Conservation (phyloP, 2,797 vertebrate species). For the Diglossa cyanea region DNA sequence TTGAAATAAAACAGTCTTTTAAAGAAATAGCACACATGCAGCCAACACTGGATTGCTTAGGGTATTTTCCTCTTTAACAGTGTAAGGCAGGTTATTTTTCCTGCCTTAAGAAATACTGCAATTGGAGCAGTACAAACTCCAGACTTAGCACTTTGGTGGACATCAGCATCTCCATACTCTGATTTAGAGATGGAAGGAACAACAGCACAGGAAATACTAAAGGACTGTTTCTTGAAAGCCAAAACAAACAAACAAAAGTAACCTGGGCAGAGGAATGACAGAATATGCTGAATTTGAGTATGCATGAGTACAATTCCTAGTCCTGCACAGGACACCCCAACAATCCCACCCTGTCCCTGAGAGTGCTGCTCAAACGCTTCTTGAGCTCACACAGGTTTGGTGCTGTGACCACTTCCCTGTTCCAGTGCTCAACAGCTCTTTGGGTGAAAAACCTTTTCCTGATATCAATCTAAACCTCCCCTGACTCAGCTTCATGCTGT, state of each 20-base stretch:
- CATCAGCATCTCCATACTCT: background rate
- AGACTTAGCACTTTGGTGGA: rapidly evolving
- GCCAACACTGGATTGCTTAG: background rate
- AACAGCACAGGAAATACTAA: background rate
- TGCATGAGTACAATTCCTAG: background rate
- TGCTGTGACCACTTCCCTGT: background rate
- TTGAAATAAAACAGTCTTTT: background rate
- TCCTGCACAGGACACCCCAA: background rate
- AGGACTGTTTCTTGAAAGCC: background rate
- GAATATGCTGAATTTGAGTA: background rate
- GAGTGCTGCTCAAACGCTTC: background rate
- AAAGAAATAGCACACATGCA: background rate
- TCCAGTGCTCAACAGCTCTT: background rate
- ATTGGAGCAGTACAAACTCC: background rate
- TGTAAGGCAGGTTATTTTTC: background rate
- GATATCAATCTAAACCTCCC: background rate
- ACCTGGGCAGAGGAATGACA: background rate
- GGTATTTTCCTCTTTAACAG: background rate
- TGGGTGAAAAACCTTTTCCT: background rate
- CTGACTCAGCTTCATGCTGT: background rate
- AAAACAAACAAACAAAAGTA: background rate
- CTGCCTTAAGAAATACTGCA: background rate
- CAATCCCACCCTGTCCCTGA: background rate
- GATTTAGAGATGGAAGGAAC: background rate
- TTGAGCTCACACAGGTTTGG: background rate